Evolutionary conservation across 2,113 vertebrate species (phyloP), one percentile per base, ranked within the genome.

Genomic region (Amazona vittata): DNA sequence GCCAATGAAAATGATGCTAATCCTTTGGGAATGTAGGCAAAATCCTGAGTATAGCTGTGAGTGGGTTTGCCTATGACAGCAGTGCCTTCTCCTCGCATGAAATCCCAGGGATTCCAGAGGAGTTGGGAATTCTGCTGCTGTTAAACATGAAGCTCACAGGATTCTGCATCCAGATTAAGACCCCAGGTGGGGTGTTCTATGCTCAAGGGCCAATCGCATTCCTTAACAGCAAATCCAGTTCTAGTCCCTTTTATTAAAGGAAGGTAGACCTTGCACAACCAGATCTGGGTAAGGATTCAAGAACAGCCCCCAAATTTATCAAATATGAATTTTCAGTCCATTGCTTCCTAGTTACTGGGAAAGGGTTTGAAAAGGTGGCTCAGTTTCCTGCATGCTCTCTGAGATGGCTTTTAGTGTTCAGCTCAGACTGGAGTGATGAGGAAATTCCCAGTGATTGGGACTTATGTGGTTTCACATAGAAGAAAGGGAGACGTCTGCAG

Each of bases 231-330:
- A 82, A 67, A 24, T 10, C 26, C 4, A 13, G 49, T 33, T 74
- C 50, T 18, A 39, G 9, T 2, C 3, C 4, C 16, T 82, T 64
- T 44, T n/a, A 4, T 28, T 21, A 71, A 26, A 67, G n/a, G n/a
- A 74, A 31, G 39, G 47, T 6, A 14, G n/a, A 49, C 6, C 6
- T 57, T 12, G 31, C 8, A 10, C 1, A 3, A 16, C 19, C 17
- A 20, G 21, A 11, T 16, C 60, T 57, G 10, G 4, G 17, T 67
- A 25, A 65, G 37, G 65, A 24, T 10, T 17, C 4, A 8, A 18
- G 29, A 78, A 14, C 0, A 0, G 8, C 31, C 41, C 37, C 12
- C 3, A 6, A 10, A 28, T 14, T 14, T 64, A 41, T 8, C 15
- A 78, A 73, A 57, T 39, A 13, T 5, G 4, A 7, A 8, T 67